Evolutionary conservation across 2,797 vertebrate genomes (phyloP).

Genomic region (Propithecus deckenii): DNA sequence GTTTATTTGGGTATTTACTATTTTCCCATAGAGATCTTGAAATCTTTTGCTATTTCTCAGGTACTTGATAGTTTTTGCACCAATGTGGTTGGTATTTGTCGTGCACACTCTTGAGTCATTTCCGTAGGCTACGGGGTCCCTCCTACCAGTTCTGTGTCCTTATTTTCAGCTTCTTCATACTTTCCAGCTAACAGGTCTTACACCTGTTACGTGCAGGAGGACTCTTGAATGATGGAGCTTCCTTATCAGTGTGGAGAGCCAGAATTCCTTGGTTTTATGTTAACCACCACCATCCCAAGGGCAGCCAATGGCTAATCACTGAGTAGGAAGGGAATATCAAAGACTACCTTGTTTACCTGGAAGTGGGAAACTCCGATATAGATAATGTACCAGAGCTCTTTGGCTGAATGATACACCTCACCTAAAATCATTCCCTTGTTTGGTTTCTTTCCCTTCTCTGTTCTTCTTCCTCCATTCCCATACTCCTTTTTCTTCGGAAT

Average conservation of each 20-base stretch:
- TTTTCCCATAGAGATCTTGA: not conserved
- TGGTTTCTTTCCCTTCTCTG: not conserved
- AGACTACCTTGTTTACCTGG: not conserved
- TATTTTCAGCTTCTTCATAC: not conserved
- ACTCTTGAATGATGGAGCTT: not conserved
- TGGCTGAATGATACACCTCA: not conserved
- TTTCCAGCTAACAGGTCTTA: not conserved
- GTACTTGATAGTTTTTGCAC: too few relatives aligned
- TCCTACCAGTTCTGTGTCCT: not conserved
- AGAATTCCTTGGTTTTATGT: not conserved
- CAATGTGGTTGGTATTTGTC: not conserved
- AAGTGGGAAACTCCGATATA: not conserved
- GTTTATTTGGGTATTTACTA: not conserved
- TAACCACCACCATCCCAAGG: not conserved
- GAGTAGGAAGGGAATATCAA: not conserved
- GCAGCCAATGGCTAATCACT: not conserved
- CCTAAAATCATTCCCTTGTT: not conserved
- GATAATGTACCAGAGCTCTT: not conserved
- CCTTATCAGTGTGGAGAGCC: not conserved
- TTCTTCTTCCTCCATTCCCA: not conserved
- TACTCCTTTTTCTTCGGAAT: not conserved
- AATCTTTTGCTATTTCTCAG: not conserved
- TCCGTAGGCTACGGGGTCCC: not conserved
- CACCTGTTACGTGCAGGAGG: not conserved
- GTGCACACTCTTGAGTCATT: not conserved